These are phyloP conservation scores for Homarus americanus DNA, from an alignment of 1,140 invertebrate species.

Conservation along the genomic window DNA sequence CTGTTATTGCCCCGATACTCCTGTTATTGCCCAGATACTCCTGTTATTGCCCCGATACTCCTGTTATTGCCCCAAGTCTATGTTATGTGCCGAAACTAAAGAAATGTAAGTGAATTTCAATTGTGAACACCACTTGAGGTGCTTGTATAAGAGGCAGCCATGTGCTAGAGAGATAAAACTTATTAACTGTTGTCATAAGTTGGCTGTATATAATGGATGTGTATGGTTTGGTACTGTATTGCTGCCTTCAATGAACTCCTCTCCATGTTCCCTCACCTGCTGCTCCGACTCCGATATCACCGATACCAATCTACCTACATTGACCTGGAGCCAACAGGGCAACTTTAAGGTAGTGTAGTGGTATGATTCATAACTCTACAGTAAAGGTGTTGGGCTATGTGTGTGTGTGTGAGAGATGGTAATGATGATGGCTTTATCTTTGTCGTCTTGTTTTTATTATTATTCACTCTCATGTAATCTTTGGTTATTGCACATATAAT, in stretches of 20 bases:
- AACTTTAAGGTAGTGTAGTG: conserved; percentile 66
- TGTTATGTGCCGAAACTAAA: too few species aligned
- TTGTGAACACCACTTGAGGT: neutral
- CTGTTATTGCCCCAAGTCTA: too few species aligned
- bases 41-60: too few species aligned
- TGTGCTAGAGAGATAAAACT: too few species aligned
- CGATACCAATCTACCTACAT: conserved; percentile 24
- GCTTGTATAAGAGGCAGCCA: neutral
- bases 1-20: too few species aligned
- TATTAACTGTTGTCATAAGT: conserved; percentile 7
- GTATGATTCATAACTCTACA: conserved; percentile 20
- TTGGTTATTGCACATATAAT: conserved; percentile 4
- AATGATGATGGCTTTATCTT: neutral
- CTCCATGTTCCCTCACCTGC: conserved; percentile 39
- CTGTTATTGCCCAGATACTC: too few species aligned
- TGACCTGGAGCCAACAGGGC: conserved; percentile 54
- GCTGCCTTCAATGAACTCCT: conserved; percentile 47
- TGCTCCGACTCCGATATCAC: conserved; percentile 28
- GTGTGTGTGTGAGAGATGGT: neutral
- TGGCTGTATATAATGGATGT: conserved; percentile 4
- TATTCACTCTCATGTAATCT: conserved; percentile 12
- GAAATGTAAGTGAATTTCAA: neutral
- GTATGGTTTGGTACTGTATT: conserved; percentile 23
- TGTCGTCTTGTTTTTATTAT: neutral
- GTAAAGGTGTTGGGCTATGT: conserved; percentile 3